A percentile compares a stretch with the other conserved stretches of the same genome.
These are phyloP conservation scores for Oryzaephilus surinamensis DNA, from an alignment of 1,140 invertebrate genomes.

Conservation along the genomic window DNA sequence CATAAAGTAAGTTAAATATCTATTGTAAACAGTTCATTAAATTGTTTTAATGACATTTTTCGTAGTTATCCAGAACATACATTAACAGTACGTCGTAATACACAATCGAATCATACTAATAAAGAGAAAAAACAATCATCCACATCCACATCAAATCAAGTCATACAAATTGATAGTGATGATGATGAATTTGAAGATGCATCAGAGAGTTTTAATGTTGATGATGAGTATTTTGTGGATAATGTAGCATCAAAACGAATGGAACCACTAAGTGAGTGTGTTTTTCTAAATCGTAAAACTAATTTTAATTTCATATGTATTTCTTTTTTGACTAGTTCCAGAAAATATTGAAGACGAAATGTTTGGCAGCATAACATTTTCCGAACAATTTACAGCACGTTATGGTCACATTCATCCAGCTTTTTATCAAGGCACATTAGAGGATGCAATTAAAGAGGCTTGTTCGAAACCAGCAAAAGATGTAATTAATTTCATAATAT, in stretches of 20 bases:
- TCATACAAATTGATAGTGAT: slow-evolving; percentile 45
- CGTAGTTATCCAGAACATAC: slow-evolving; percentile 54
- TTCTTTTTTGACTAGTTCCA: slow-evolving; percentile 57
- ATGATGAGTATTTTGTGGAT: slow-evolving; percentile 80
- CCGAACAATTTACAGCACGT: slow-evolving; percentile 68
- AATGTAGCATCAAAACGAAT: slow-evolving; percentile 50
- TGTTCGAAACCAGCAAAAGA: slow-evolving; percentile 78
- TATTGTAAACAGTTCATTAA: background rate
- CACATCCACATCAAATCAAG: too few species aligned
- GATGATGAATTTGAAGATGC: slow-evolving; percentile 79
- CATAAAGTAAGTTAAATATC: slow-evolving; percentile 36
- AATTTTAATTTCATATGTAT: slow-evolving; percentile 6
- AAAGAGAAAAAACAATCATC: slow-evolving; percentile 21
- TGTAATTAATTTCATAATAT: slow-evolving; percentile 42
- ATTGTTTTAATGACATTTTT: background rate
- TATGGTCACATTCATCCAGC: slow-evolving; percentile 75
- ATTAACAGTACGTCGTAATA: slow-evolving; percentile 50
- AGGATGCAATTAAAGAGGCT: slow-evolving; percentile 81
- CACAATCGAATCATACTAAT: slow-evolving; percentile 28
- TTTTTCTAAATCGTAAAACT: slow-evolving; percentile 4
- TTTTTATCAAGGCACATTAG: slow-evolving; percentile 83
- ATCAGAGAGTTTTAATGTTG: slow-evolving; percentile 63
- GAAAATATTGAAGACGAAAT: slow-evolving; percentile 77
- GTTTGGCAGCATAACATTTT: slow-evolving; percentile 76
- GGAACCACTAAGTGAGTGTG: slow-evolving; percentile 66